Conservation (phyloP, 2,113 vertebrate species). For the Nyctibius bracteatus region DNA sequence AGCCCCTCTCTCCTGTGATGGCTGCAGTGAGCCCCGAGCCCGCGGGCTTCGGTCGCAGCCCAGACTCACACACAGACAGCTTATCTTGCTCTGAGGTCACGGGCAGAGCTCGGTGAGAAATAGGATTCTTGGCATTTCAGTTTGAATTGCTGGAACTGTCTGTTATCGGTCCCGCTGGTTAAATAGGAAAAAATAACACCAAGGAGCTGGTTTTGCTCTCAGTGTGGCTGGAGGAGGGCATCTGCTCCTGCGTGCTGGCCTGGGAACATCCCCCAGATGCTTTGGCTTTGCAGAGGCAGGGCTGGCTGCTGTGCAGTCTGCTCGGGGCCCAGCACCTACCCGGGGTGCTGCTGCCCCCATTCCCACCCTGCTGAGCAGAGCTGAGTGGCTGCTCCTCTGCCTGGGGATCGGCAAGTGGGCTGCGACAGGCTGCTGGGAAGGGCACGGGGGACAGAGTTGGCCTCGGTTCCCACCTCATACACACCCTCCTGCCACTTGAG, state of each 20-base stretch:
- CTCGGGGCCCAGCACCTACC: not conserved
- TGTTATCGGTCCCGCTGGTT: not conserved
- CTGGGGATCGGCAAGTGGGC: fast-evolving
- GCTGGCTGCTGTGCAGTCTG: not conserved
- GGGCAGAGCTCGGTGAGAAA: not conserved
- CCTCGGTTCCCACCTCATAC: not conserved
- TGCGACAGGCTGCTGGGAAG: not conserved
- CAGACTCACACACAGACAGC: not conserved
- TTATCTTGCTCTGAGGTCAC: not conserved
- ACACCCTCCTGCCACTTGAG: not conserved
- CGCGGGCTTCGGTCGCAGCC: not conserved
- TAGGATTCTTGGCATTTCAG: not conserved
- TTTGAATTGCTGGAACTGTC: slow-evolving; percentile 20
- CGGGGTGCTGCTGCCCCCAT: not conserved
- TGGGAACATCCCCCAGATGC: not conserved
- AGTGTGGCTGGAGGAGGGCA: not conserved
- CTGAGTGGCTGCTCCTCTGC: not conserved
- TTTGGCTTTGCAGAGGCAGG: not conserved
- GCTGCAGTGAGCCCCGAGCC: not conserved
- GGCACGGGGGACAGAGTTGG: fast-evolving
- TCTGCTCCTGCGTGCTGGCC: not conserved
- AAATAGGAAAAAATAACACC: not conserved
- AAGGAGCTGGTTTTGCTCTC: not conserved
- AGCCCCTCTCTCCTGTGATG: not conserved
- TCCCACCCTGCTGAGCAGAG: not conserved